Conservation (phyloP, 2,113 vertebrate species). For the Alces alces region DNA sequence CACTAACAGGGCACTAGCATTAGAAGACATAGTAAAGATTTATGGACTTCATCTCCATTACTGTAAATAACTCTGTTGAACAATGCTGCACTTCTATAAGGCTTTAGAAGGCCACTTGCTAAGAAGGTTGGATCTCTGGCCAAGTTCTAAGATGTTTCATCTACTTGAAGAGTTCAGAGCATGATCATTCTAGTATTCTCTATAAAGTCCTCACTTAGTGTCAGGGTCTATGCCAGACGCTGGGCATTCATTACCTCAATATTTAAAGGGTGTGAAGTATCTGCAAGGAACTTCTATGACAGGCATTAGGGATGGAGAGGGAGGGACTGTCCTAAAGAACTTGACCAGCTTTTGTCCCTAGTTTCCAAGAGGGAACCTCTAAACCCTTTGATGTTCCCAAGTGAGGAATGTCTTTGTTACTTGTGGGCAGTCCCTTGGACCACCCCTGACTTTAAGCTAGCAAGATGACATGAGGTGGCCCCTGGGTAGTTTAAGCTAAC, state of each 20-base stretch:
- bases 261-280: not conserved
- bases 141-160: not conserved
- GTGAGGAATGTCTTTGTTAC: not conserved
- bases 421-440: too few species aligned
- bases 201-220: not conserved
- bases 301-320: not conserved
- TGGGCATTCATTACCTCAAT: not conserved
- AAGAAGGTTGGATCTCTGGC: not conserved
- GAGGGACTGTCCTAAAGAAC: not conserved
- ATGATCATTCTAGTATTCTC: not conserved
- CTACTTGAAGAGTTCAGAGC: not conserved
- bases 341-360: not conserved
- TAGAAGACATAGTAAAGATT: slow-evolving; percentile 22
- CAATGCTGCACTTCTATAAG: not conserved
- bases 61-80: not conserved
- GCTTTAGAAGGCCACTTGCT: not conserved
- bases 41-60: slow-evolving; percentile 3
- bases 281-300: not conserved
- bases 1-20: not conserved
- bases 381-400: not conserved
- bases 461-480: not conserved
- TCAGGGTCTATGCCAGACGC: not conserved
- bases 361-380: not conserved
- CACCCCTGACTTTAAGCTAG: not conserved
- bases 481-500: not conserved